Evolutionary conservation across 2,113 vertebrate genomes (phyloP).

Genomic region (Etia nguti): DNA sequence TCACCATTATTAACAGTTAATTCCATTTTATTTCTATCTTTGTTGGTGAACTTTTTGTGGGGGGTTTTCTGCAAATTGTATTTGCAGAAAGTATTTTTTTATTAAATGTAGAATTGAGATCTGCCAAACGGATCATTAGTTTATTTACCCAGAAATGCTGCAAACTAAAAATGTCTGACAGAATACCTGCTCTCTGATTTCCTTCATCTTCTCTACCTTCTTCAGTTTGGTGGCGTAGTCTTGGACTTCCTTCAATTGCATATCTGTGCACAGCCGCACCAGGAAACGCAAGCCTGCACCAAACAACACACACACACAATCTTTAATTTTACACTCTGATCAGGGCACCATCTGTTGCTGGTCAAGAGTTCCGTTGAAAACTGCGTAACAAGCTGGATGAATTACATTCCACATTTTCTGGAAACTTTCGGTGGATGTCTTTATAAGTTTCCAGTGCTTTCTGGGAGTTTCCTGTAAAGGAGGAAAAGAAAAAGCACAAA

Average conservation of each 20-base stretch:
- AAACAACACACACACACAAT: background rate
- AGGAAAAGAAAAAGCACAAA: background rate
- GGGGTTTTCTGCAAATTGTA: background rate
- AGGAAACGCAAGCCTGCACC: constrained; percentile 84
- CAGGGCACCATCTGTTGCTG: background rate
- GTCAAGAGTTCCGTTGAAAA: background rate
- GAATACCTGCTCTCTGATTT: constrained; percentile 88
- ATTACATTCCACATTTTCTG: constrained; percentile 94
- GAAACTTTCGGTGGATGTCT: constrained; percentile 90
- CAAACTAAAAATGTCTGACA: background rate
- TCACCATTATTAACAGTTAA: background rate
- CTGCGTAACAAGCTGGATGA: background rate
- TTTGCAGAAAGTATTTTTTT: background rate
- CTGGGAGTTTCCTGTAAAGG: constrained; percentile 89
- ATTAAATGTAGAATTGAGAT: background rate
- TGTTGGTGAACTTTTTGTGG: background rate
- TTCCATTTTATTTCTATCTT: background rate
- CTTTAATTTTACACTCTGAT: background rate
- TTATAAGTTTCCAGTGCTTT: constrained; percentile 93
- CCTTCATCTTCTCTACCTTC: constrained; percentile 93
- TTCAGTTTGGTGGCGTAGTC: constrained; percentile 91
- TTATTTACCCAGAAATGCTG: background rate
- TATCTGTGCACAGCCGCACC: constrained; percentile 90
- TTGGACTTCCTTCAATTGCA: constrained; percentile 91
- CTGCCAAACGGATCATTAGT: background rate